Percentiles rank a stretch among this genome's conserved stretches.
phyloP scores from a whole-genome alignment of 2,113 vertebrate species.

The Melanerpes aurifrons region DNA sequence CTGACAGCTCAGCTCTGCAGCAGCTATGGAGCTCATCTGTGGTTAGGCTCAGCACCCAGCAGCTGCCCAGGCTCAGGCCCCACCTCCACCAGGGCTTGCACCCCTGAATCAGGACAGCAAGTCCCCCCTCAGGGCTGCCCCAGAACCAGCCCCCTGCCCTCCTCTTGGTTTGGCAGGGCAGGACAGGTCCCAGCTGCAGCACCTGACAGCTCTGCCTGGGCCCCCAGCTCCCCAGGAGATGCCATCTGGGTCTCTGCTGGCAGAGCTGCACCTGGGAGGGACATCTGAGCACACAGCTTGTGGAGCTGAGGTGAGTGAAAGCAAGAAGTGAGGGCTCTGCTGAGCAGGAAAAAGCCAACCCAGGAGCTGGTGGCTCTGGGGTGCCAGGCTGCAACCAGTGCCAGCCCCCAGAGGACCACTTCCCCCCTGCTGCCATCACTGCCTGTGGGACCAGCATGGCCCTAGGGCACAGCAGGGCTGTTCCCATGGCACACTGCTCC shows the following conservation, averaged over 20 bases:
- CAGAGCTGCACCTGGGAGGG: not conserved
- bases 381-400: not conserved
- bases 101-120: not conserved
- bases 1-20: not conserved
- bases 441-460: rapidly evolving
- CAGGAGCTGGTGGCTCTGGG: not conserved
- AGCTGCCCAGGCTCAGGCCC: not conserved
- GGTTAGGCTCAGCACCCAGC: not conserved
- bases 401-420: not conserved
- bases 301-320: not conserved
- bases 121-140: rapidly evolving
- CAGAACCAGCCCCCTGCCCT: not conserved
- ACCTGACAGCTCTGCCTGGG: not conserved
- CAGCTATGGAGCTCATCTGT: not conserved
- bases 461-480: not conserved
- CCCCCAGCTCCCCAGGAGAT: not conserved
- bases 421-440: not conserved
- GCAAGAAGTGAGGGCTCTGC: not conserved
- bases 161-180: rapidly evolving
- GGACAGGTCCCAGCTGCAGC: not conserved
- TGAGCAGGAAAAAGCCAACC: not conserved
- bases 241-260: not conserved
- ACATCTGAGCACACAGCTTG: not conserved
- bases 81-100: rapidly evolving
- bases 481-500: not conserved